Evolutionary conservation across 1,140 invertebrate species (phyloP).

Genomic region (Tetraneura akinire): DNA sequence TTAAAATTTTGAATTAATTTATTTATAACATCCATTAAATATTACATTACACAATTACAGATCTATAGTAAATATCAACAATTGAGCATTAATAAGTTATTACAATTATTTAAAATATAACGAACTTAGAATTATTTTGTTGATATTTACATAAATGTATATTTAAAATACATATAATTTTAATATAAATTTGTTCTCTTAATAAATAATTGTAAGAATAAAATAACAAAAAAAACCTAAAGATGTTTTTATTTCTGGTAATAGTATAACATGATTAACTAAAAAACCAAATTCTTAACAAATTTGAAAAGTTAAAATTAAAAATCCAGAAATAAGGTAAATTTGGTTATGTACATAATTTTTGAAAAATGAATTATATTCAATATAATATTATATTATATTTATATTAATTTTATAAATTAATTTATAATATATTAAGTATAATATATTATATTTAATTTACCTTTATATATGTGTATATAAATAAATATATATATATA

Average conservation of each 20-base stretch:
- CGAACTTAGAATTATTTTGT: conserved; percentile 38
- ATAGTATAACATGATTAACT: background rate
- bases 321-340: background rate
- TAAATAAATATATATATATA: too few species aligned
- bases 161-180: background rate
- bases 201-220: background rate
- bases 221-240: too few species aligned
- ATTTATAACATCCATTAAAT: conserved; percentile 21
- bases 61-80: conserved; percentile 38
- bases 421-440: too few species aligned
- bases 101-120: conserved; percentile 25
- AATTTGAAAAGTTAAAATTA: background rate
- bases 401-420: background rate
- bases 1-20: background rate
- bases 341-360: background rate
- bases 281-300: background rate
- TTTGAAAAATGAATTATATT: background rate
- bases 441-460: too few species aligned
- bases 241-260: background rate
- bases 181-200: background rate
- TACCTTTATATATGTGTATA: too few species aligned
- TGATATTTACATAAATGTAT: conserved; percentile 5
- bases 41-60: conserved; percentile 36
- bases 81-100: conserved; percentile 43
- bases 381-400: background rate